These are phyloP conservation scores for Neoarius graeffei DNA, from an alignment of 2,113 vertebrate species.

Conservation along the genomic window DNA sequence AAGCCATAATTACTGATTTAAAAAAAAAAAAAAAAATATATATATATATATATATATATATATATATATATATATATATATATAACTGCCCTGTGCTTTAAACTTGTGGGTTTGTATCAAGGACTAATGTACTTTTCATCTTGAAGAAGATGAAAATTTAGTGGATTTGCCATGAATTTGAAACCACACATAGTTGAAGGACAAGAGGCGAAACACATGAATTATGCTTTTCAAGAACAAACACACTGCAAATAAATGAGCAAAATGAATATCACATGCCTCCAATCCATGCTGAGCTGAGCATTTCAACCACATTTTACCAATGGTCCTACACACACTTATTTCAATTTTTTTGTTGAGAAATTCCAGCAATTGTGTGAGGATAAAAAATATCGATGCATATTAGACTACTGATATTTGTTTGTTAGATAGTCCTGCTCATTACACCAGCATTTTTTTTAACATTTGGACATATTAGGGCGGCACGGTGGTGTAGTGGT, in stretches of 20 bases:
- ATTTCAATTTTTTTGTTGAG: background rate
- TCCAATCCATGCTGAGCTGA: background rate
- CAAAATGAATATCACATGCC: background rate
- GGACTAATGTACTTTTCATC: background rate
- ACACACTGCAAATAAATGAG: background rate
- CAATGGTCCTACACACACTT: background rate
- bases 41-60: too few species aligned
- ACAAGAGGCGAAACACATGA: background rate
- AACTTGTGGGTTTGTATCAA: constrained; percentile 7
- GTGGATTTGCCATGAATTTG: background rate
- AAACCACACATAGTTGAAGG: constrained; percentile 30
- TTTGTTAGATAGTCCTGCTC: background rate
- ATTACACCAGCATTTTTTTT: background rate
- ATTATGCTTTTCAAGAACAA: background rate
- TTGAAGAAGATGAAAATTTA: constrained; percentile 4
- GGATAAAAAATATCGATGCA: background rate
- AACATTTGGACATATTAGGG: background rate
- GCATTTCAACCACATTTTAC: background rate
- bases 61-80: constrained; percentile 34
- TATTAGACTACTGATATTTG: background rate
- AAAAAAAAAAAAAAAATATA: too few species aligned
- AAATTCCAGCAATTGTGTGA: background rate
- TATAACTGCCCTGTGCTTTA: background rate
- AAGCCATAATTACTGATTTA: too few species aligned
- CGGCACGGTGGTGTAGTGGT: too few species aligned